Conservation (phyloP, 2,797 vertebrate genomes). For the Pseudotriccus pelzelni region DNA sequence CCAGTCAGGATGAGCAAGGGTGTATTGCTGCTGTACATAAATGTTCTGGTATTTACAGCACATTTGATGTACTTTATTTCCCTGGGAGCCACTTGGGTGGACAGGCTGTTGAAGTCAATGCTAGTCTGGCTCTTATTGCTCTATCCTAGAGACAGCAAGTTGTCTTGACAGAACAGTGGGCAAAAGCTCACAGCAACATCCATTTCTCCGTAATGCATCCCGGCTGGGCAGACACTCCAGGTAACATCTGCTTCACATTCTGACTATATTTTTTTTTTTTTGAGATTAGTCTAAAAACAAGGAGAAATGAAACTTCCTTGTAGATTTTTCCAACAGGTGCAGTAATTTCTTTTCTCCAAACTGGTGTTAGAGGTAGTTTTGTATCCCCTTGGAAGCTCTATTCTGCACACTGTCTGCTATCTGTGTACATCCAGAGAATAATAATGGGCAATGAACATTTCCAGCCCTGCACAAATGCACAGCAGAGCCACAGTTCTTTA, state of each 20-base stretch:
- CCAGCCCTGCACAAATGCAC: not conserved
- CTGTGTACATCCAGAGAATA: not conserved
- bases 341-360: not conserved
- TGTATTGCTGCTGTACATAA: not conserved
- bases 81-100: not conserved
- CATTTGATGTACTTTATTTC: not conserved
- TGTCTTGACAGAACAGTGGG: slow-evolving; percentile 84
- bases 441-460: not conserved
- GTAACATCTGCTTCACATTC: slow-evolving; percentile 44
- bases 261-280: not conserved
- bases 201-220: slow-evolving; percentile 87
- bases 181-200: slow-evolving; percentile 76
- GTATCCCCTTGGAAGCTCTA: not conserved
- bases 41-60: not conserved
- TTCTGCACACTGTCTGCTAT: not conserved
- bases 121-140: not conserved
- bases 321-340: not conserved
- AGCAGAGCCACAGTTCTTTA: not conserved
- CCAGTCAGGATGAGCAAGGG: not conserved
- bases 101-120: not conserved
- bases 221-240: slow-evolving; percentile 86
- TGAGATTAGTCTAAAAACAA: slow-evolving; percentile 11
- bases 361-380: not conserved
- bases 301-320: not conserved
- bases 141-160: slow-evolving; percentile 84